Evolutionary conservation across 2,888 invertebrate species (phyloP).

Genomic region (Noctua janthe): DNA sequence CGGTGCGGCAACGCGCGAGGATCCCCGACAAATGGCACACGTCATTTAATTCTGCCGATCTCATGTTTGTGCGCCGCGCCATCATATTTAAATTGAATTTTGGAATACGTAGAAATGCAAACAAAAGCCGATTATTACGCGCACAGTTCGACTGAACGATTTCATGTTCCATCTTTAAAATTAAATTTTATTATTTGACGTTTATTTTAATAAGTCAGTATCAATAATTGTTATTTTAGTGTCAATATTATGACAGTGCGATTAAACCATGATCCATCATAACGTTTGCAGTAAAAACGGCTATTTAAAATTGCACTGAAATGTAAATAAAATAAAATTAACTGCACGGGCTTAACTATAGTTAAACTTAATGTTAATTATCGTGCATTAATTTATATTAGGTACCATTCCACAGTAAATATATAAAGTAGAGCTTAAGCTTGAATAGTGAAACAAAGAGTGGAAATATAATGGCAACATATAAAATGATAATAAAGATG

Average conservation of each 20-base stretch:
- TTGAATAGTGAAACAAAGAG: constrained; percentile 50
- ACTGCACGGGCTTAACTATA: constrained; percentile 37
- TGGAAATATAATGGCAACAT: constrained; percentile 30
- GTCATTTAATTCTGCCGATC: constrained; percentile 89
- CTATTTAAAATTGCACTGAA: constrained; percentile 39
- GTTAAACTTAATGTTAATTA: constrained; percentile 57
- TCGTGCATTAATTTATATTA: constrained; percentile 48
- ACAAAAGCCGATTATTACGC: constrained; percentile 82
- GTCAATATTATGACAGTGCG: constrained; percentile 17
- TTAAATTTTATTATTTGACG: constrained; percentile 70
- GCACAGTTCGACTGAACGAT: constrained; percentile 71
- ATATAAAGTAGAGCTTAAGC: constrained; percentile 39
- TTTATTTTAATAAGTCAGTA: constrained; percentile 64
- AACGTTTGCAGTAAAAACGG: constrained; percentile 22
- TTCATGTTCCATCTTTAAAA: constrained; percentile 78
- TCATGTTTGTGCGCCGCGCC: constrained; percentile 87
- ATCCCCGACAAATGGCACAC: constrained; percentile 85
- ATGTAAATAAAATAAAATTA: constrained; percentile 45
- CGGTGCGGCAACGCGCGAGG: constrained; percentile 73
- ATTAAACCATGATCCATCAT: constrained; percentile 30
- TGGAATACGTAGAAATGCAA: constrained; percentile 81
- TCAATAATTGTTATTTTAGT: constrained; percentile 41
- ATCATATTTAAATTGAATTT: constrained; percentile 90
- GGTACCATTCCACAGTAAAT: constrained; percentile 16
- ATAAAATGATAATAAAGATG: constrained; percentile 42